Percentiles rank a stretch among this genome's conserved stretches.
These are phyloP conservation scores for Osmerus mordax DNA, from an alignment of 2,113 vertebrate species.

Conservation along the genomic window DNA sequence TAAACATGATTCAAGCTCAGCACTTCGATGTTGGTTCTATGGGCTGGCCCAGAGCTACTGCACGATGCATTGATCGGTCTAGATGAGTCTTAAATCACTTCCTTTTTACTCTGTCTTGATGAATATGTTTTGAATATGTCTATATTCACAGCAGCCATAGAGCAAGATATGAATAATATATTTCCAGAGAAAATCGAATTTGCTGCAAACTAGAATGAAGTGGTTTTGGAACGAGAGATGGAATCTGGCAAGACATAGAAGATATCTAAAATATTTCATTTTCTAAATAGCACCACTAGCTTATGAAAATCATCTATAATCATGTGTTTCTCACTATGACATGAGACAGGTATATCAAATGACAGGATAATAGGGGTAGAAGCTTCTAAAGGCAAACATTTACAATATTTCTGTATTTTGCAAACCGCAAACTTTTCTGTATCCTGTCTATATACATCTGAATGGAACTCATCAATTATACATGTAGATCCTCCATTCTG, in stretches of 20 bases:
- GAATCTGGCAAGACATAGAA: background rate
- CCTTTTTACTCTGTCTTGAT: slow-evolving; percentile 15
- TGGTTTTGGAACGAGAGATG: slow-evolving; percentile 5
- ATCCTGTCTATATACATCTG: too few species aligned
- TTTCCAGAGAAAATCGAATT: background rate
- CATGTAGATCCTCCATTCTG: too few species aligned
- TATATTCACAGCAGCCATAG: background rate
- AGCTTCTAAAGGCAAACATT: too few species aligned
- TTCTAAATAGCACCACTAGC: background rate
- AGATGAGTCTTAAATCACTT: slow-evolving; percentile 13
- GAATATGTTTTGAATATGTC: slow-evolving; percentile 19
- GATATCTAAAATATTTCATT: background rate
- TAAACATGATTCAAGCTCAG: background rate
- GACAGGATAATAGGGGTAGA: too few species aligned
- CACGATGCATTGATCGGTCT: slow-evolving; percentile 5
- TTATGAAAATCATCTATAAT: too few species aligned
- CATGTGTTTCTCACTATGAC: too few species aligned
- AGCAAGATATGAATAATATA: background rate
- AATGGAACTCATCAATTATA: too few species aligned
- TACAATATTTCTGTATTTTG: too few species aligned
- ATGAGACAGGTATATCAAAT: too few species aligned
- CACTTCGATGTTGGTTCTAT: too few species aligned
- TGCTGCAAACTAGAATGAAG: background rate
- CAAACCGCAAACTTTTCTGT: too few species aligned
- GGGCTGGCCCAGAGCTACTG: background rate